Evolutionary conservation across 2,113 vertebrate genomes (phyloP).

Genomic region (Chunga burmeisteri): DNA sequence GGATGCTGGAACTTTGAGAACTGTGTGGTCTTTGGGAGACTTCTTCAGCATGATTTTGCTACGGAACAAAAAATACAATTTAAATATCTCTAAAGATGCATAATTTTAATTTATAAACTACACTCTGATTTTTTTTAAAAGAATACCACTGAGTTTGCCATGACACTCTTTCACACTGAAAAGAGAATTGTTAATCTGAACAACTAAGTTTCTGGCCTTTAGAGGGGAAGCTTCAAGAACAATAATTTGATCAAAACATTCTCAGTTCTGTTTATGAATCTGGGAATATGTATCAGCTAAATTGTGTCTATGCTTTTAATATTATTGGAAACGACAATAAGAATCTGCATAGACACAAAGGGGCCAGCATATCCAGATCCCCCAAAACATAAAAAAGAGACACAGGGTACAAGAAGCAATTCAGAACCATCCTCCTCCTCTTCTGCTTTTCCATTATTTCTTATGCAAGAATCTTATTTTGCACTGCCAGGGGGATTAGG

Average conservation of each 20-base stretch:
- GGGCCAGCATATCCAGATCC: background rate
- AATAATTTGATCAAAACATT: slow-evolving; percentile 43
- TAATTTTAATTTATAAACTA: slow-evolving; percentile 24
- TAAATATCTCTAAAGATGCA: background rate
- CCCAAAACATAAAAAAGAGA: background rate
- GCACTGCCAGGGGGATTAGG: background rate
- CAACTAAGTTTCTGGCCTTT: slow-evolving; percentile 9
- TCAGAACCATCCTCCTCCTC: background rate
- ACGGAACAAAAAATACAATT: background rate
- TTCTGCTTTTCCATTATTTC: background rate
- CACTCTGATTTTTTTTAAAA: slow-evolving; percentile 9
- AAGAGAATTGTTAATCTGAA: slow-evolving; percentile 42
- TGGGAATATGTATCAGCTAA: slow-evolving; percentile 8
- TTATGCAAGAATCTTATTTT: background rate
- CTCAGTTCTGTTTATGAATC: background rate
- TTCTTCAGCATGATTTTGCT: slow-evolving; percentile 17
- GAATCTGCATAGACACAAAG: background rate
- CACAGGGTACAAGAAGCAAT: background rate
- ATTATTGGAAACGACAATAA: slow-evolving; percentile 23
- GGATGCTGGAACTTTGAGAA: background rate
- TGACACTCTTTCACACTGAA: background rate
- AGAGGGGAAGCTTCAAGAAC: slow-evolving; percentile 36
- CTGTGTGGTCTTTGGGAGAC: background rate
- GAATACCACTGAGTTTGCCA: background rate
- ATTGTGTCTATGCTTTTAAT: slow-evolving; percentile 50